Evolutionary conservation across 2,888 invertebrate genomes (phyloP).

Genomic region (Lasioglossum lativentre): DNA sequence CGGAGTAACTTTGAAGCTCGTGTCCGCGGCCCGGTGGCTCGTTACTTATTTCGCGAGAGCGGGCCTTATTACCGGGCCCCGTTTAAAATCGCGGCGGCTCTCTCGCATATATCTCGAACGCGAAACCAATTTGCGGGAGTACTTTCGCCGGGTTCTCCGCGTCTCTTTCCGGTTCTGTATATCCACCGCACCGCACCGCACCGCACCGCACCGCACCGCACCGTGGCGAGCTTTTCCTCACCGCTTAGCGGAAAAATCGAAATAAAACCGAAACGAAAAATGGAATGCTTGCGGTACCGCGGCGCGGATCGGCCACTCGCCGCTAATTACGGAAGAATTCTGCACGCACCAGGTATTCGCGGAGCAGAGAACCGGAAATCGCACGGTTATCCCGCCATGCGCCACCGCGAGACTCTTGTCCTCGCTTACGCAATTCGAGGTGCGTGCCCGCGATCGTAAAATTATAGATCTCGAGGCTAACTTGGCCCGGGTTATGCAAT

Average conservation of each 20-base stretch:
- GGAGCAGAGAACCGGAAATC: slow-evolving; percentile 8
- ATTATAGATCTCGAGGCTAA: slow-evolving; percentile 46
- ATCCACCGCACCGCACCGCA: too few relatives aligned
- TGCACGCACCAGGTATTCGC: slow-evolving; percentile 22
- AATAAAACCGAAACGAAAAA: slow-evolving; percentile 1
- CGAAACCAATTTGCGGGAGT: slow-evolving; percentile 23
- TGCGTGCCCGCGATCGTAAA: slow-evolving; percentile 38
- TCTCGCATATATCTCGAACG: slow-evolving; percentile 28
- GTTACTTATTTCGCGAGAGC: slow-evolving; percentile 63
- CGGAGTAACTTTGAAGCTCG: slow-evolving; percentile 65
- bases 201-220: too few relatives aligned
- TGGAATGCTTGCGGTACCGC: background rate
- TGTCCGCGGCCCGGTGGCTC: slow-evolving; percentile 50
- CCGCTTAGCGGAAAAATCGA: background rate
- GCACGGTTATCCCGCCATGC: slow-evolving; percentile 1
- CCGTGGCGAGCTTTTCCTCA: background rate
- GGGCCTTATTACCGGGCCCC: slow-evolving; percentile 51
- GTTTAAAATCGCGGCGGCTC: slow-evolving; percentile 39
- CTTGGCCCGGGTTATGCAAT: background rate
- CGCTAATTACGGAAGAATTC: slow-evolving; percentile 27
- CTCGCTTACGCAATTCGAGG: slow-evolving; percentile 30
- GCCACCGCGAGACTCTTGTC: background rate
- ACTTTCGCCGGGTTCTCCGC: slow-evolving; percentile 31
- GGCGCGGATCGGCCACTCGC: background rate
- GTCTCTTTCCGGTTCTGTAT: background rate